Evolutionary conservation across 2,797 vertebrate genomes (phyloP).

Genomic region (Danio jaintianensis): DNA sequence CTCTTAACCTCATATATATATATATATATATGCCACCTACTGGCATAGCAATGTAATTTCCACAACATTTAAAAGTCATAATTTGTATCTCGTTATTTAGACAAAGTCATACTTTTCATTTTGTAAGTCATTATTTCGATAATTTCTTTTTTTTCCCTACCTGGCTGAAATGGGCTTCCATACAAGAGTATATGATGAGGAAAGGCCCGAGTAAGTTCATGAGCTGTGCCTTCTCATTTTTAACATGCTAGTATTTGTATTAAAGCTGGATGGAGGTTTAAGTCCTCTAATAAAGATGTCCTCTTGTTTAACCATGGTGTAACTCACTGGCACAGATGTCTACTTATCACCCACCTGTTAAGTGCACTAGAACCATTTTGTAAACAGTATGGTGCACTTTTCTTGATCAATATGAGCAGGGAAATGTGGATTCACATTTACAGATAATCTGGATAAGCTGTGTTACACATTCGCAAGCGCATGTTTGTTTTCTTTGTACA

Average conservation of each 20-base stretch:
- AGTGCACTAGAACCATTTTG: constrained; percentile 5
- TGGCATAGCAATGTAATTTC: too few species aligned
- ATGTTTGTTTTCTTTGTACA: background rate
- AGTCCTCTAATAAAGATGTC: background rate
- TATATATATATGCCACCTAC: too few species aligned
- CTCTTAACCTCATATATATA: too few species aligned
- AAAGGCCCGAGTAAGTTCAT: constrained; percentile 22
- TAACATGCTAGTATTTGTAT: constrained; percentile 25
- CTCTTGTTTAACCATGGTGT: background rate
- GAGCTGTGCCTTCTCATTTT: constrained; percentile 38
- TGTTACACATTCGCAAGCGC: background rate
- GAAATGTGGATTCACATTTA: constrained; percentile 45
- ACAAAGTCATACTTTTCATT: too few species aligned
- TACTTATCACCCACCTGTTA: background rate
- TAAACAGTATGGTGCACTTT: constrained; percentile 41
- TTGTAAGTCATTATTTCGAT: too few species aligned
- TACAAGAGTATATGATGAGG: constrained; percentile 28
- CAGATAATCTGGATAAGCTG: constrained; percentile 23
- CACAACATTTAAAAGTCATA: too few species aligned
- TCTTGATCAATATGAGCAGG: constrained; percentile 26
- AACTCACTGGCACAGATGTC: background rate
- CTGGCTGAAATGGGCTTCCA: too few species aligned
- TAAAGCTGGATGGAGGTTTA: background rate
- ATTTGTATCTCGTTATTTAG: too few species aligned
- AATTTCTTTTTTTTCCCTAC: too few species aligned